These are phyloP conservation scores for Piprites chloris DNA, from an alignment of 2,113 vertebrate species.

Conservation along the genomic window DNA sequence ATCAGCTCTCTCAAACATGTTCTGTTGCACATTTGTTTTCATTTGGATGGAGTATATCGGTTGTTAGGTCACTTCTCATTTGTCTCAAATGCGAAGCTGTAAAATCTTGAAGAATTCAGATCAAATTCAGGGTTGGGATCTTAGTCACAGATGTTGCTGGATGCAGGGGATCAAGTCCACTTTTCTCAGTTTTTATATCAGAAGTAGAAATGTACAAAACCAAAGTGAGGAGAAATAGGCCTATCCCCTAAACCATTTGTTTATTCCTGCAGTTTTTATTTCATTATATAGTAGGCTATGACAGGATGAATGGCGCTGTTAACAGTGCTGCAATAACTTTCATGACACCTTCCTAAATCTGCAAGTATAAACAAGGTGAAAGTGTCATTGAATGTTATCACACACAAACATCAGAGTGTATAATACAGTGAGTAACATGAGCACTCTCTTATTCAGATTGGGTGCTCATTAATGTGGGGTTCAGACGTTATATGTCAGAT, in stretches of 20 bases:
- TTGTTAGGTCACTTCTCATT: not conserved
- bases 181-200: not conserved
- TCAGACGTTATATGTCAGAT: not conserved
- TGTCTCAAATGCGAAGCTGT: not conserved
- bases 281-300: not conserved
- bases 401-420: not conserved
- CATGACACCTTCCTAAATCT: not conserved
- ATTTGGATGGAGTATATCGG: not conserved
- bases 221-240: not conserved
- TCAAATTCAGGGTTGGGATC: not conserved
- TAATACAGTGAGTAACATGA: not conserved
- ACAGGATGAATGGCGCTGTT: not conserved
- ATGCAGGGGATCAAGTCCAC: not conserved
- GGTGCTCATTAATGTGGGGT: not conserved
- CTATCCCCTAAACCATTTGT: not conserved
- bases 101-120: not conserved
- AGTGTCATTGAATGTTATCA: not conserved
- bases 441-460: not conserved
- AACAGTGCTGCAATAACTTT: not conserved
- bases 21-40: not conserved
- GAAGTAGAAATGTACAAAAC: not conserved
- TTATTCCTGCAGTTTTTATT: not conserved
- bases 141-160: not conserved
- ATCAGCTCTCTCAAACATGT: not conserved
- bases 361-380: not conserved